These are phyloP conservation scores for Macrosoma leucophasiata DNA, from an alignment of 2,888 invertebrate species.

Conservation along the genomic window DNA sequence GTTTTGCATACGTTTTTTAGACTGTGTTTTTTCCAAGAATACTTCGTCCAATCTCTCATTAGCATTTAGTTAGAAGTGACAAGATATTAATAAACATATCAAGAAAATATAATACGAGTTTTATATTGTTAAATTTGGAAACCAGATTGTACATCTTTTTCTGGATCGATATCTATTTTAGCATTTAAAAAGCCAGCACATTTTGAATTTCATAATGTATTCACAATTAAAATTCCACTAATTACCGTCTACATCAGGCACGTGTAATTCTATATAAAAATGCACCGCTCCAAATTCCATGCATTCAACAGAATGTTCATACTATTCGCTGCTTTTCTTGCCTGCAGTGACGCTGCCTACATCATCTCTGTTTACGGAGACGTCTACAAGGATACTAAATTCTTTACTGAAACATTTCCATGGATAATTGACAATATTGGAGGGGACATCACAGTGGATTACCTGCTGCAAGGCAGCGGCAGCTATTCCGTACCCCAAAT, in stretches of 20 bases:
- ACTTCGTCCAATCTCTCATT: too few species aligned
- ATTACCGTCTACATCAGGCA: neutral
- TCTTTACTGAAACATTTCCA: conserved; percentile 39
- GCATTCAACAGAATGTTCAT: conserved; percentile 14
- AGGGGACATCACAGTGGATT: conserved; percentile 38
- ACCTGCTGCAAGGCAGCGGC: conserved; percentile 40
- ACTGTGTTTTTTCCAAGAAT: too few species aligned
- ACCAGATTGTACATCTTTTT: too few species aligned
- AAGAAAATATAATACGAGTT: too few species aligned
- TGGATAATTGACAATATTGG: conserved; percentile 49
- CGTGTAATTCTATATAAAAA: neutral
- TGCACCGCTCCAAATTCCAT: neutral
- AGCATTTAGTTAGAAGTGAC: too few species aligned
- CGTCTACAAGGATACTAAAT: conserved; percentile 33
- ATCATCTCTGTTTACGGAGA: conserved; percentile 35
- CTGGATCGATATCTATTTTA: too few species aligned
- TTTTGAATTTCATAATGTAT: too few species aligned
- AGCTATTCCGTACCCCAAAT: conserved; percentile 44
- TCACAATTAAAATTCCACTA: too few species aligned
- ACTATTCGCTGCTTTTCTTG: neutral
- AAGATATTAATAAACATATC: too few species aligned
- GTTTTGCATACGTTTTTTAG: too few species aligned
- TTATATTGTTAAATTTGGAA: too few species aligned
- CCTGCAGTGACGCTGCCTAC: conserved; percentile 17
- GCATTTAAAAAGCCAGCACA: too few species aligned